These are phyloP conservation scores for Perithous albicinctus DNA, from an alignment of 2,888 invertebrate species.

Conservation along the genomic window DNA sequence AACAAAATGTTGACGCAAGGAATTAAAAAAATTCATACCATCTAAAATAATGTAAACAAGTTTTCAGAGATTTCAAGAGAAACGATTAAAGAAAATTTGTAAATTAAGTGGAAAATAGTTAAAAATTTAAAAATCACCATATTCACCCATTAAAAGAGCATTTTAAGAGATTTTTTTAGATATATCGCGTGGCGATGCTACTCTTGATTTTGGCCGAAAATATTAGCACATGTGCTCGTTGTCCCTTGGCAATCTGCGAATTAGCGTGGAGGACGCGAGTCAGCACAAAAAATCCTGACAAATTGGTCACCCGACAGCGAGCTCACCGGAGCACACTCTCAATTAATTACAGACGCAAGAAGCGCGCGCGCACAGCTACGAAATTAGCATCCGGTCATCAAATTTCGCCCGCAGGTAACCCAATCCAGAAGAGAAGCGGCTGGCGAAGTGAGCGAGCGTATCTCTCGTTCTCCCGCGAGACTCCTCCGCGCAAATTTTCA, in stretches of 20 bases:
- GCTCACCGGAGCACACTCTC: constrained; percentile 66
- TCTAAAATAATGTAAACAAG: no score
- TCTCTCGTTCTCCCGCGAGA: constrained; percentile 37
- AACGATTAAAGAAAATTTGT: no score
- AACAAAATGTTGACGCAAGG: no score
- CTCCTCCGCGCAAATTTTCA: constrained; percentile 57
- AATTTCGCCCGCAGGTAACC: constrained; percentile 69
- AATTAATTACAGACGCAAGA: constrained; percentile 73
- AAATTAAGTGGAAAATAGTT: no score
- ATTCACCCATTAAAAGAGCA: no score
- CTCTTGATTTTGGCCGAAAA: constrained; percentile 10
- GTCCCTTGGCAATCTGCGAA: constrained; percentile 63
- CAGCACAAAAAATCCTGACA: constrained; percentile 71
- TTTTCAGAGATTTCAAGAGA: no score
- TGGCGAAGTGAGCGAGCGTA: constrained; percentile 32
- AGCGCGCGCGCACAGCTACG: constrained; percentile 51
- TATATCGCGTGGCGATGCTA: no score
- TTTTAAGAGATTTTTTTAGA: no score
- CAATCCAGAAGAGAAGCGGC: constrained; percentile 55
- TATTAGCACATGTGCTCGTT: constrained; percentile 46
- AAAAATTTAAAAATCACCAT: neutral
- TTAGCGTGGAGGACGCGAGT: constrained; percentile 57
- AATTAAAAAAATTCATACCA: no score
- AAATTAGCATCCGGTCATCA: constrained; percentile 73
- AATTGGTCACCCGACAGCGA: constrained; percentile 70